Percentiles rank a stretch among this genome's conserved stretches.
Evolutionary conservation across 2,113 vertebrate genomes (phyloP).

Genomic region (Vombatus ursinus): DNA sequence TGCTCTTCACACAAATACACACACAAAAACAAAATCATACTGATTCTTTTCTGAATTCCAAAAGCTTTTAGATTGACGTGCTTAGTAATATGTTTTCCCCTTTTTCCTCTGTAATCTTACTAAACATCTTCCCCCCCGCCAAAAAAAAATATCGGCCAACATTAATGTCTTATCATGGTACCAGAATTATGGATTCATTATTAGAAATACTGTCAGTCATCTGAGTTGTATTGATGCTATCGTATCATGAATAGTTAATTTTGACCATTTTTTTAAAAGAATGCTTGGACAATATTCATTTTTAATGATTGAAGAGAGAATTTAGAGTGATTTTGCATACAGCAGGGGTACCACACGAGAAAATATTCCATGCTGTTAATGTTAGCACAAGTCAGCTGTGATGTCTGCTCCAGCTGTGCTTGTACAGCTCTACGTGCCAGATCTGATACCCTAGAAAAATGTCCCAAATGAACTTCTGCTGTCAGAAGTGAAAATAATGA

Average conservation of each 20-base stretch:
- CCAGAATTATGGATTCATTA: neutral
- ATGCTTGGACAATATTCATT: neutral
- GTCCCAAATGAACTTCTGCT: constrained; percentile 12
- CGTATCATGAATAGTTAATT: neutral
- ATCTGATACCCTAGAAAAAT: constrained; percentile 52
- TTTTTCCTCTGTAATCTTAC: neutral
- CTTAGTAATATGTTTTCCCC: neutral
- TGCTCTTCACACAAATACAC: neutral
- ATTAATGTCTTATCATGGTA: neutral
- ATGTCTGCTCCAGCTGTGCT: constrained; percentile 38
- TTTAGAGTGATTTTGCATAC: neutral
- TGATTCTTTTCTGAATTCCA: neutral
- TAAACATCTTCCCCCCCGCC: neutral
- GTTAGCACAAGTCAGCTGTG: constrained; percentile 18
- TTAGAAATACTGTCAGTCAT: neutral
- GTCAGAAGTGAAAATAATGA: neutral
- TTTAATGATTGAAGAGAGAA: neutral
- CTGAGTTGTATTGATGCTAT: neutral
- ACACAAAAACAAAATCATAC: neutral
- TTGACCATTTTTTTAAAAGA: neutral
- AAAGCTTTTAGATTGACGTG: neutral
- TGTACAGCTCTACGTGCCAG: constrained; percentile 28
- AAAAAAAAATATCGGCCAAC: neutral
- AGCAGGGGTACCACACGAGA: neutral
- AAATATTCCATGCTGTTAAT: constrained; percentile 1